Conservation (phyloP, 2,797 vertebrate species). For the Bovichtus diacanthus region DNA sequence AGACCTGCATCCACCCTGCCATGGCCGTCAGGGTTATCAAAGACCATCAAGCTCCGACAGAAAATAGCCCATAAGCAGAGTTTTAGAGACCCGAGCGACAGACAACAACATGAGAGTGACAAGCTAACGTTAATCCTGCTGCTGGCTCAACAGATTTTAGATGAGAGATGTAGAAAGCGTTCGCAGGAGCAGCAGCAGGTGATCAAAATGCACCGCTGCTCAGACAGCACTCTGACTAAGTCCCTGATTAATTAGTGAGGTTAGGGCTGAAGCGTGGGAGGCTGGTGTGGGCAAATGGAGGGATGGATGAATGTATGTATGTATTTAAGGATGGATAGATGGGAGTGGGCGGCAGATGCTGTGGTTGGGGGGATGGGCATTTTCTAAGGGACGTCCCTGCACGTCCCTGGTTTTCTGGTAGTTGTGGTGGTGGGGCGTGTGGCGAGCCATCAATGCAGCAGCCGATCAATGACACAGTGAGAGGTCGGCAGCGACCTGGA, state of each 20-base stretch:
- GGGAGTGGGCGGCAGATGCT: slow-evolving; percentile 15
- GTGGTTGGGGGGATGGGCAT: slow-evolving; percentile 8
- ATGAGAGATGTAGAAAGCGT: slow-evolving; percentile 45
- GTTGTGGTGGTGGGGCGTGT: slow-evolving; percentile 7
- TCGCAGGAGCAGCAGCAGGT: slow-evolving; percentile 61
- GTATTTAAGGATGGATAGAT: slow-evolving; percentile 34
- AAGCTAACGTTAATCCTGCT: slow-evolving; percentile 51
- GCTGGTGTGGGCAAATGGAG: slow-evolving; percentile 49
- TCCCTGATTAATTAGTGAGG: slow-evolving; percentile 71
- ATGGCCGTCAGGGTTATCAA: slow-evolving; percentile 59
- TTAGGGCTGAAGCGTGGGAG: slow-evolving; percentile 57
- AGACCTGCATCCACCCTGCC: slow-evolving; percentile 31
- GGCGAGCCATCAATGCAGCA: slow-evolving; percentile 36
- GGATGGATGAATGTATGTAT: slow-evolving; percentile 45
- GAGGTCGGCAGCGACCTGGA: slow-evolving; percentile 59
- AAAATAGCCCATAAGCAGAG: slow-evolving; percentile 48
- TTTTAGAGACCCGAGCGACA: slow-evolving; percentile 32
- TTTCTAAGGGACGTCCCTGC: slow-evolving; percentile 49
- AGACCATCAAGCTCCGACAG: slow-evolving; percentile 50
- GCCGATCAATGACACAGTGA: slow-evolving; percentile 69
- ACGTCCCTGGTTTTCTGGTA: slow-evolving; percentile 7
- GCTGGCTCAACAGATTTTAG: slow-evolving; percentile 58
- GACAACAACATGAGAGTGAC: slow-evolving; percentile 36
- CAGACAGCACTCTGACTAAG: slow-evolving; percentile 54
- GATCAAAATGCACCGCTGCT: slow-evolving; percentile 61